A percentile compares a stretch with the other conserved stretches of the same genome.
phyloP scores from a whole-genome alignment of 2,797 vertebrate genomes.

The Sylvilagus floridanus region DNA sequence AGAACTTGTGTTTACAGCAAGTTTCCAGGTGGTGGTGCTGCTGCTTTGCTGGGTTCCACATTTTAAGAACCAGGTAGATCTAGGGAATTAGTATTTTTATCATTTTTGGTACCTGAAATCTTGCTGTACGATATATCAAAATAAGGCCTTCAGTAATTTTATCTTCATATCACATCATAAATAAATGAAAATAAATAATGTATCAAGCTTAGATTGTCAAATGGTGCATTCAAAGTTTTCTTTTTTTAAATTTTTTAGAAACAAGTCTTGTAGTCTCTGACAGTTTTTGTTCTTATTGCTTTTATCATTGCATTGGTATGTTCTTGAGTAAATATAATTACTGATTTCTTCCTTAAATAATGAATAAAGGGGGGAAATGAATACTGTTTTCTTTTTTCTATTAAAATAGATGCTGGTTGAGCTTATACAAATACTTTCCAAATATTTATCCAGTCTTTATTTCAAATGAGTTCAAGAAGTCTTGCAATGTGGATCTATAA shows the following conservation, averaged over 20 bases:
- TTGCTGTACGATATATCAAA: neutral
- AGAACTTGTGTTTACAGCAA: neutral
- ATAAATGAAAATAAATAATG: slow-evolving; percentile 23
- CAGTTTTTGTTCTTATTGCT: neutral
- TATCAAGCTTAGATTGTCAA: slow-evolving; percentile 32
- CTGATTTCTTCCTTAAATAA: neutral
- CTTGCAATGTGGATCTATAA: neutral
- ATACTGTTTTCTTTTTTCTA: neutral
- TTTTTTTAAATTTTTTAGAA: neutral
- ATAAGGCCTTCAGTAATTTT: neutral
- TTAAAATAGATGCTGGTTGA: neutral
- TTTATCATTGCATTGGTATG: neutral
- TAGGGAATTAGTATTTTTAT: neutral
- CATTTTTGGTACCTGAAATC: neutral
- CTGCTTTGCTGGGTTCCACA: neutral
- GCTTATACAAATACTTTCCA: neutral
- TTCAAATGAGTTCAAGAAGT: slow-evolving; percentile 24
- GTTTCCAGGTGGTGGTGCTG: neutral
- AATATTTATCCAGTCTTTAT: neutral
- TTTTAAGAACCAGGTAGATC: neutral
- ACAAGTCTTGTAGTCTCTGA: neutral
- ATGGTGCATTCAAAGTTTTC: neutral
- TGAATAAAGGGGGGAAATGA: neutral
- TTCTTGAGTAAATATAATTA: slow-evolving; percentile 8
- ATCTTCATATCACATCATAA: neutral